A percentile compares a stretch with the other conserved stretches of the same genome.
phyloP scores from a whole-genome alignment of 2,113 vertebrate species.

The Pseudois nayaur region DNA sequence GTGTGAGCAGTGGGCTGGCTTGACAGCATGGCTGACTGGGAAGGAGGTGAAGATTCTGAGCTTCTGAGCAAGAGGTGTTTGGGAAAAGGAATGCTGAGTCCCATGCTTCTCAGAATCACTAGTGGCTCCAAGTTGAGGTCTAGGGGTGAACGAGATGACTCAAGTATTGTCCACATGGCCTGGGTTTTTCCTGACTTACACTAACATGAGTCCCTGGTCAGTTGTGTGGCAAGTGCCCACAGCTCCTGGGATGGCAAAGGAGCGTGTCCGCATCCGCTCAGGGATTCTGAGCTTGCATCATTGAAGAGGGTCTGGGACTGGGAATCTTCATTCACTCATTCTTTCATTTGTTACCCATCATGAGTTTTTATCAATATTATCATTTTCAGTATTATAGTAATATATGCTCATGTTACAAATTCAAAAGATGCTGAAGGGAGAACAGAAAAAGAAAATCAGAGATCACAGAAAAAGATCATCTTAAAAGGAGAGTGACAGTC shows the following conservation, averaged over 20 bases:
- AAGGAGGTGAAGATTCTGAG: not conserved
- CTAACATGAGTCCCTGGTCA: not conserved
- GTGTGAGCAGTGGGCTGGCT: not conserved
- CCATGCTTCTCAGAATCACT: not conserved
- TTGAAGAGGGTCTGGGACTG: not conserved
- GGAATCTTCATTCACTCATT: not conserved
- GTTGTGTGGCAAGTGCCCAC: not conserved
- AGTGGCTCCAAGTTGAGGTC: constrained; percentile 8
- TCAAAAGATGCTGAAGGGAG: not conserved
- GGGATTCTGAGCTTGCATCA: not conserved
- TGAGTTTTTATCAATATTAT: not conserved
- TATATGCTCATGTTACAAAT: not conserved
- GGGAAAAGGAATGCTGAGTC: not conserved
- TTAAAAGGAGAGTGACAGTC: not conserved
- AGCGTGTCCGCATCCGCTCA: not conserved
- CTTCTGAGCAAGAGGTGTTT: not conserved
- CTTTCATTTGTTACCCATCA: not conserved
- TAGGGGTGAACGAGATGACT: not conserved
- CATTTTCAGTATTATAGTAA: not conserved
- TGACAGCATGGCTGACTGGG: not conserved
- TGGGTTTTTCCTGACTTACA: constrained; percentile 36
- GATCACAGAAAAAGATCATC: not conserved
- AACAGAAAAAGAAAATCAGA: not conserved
- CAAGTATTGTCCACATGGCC: not conserved
- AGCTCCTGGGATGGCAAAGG: not conserved